Base-by-base conservation (phyloP, 2,888 invertebrate species). In the Ommatoiulus sabulosus region DNA sequence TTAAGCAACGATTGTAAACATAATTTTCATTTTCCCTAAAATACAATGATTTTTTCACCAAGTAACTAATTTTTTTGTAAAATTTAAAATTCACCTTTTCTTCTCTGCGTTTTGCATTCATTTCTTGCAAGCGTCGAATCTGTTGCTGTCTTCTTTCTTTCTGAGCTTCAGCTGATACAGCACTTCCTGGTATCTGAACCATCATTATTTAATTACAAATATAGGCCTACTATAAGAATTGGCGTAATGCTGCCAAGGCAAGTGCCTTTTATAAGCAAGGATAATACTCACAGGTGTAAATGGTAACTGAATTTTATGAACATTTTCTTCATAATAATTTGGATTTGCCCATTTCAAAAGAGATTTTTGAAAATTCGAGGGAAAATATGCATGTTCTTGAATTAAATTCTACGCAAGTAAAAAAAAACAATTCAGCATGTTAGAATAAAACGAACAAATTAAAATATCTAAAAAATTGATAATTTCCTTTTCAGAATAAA, bases 71-170 rank as follows among this genome's bases (percentile, higher is more conserved):
- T 35, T 35, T 35, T 35, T 35, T 35, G 35, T 35, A 35, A 35
- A 35, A 2, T 35, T 35, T 35, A 35, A 35, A 35, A 35, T 35
- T 43, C 91, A 94, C 95, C 92, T 96, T 95, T 92, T 98, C 97
- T 91, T 97, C 96, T 90, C 98, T 94, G 92, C 97, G 96, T 87
- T 97, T 95, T 0, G 97, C 97, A 92, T 98, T 98, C 88, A 98
- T 96, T 93, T 98, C 98, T 87, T 97, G 95, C 88, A 98, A 93
- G 44, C 98, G 94, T 84, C 95, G 94, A 0, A 97, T 97, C 92
- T 98, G 94, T 92, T 98, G 98, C 89, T 96, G 95, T 90, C 97
- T 95, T 89, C 97, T 94, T 92, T 98, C 97, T 91, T 96, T 96
- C 92, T 97, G 97, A 87, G 92, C 92, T 88, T 93, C 92, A 2